Evolutionary conservation across 2,888 invertebrate species (phyloP).

Genomic region (Heteromyza rotundicornis): DNA sequence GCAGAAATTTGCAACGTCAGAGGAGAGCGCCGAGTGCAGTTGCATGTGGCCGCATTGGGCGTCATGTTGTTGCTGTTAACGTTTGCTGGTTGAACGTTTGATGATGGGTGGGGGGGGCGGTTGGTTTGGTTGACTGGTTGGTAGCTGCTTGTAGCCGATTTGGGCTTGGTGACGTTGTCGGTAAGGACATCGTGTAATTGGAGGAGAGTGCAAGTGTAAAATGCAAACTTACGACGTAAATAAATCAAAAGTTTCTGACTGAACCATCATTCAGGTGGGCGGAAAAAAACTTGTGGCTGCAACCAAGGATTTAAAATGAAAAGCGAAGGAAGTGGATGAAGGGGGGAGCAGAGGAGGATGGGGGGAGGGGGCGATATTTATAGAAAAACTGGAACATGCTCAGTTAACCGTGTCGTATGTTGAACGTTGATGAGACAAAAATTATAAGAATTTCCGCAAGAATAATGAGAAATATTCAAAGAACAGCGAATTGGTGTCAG

Average conservation of each 20-base stretch:
- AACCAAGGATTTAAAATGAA: conserved; percentile 17
- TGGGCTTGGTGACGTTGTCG: not conserved
- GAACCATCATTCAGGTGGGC: conserved; percentile 53
- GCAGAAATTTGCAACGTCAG: conserved; percentile 36
- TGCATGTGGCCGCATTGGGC: conserved; percentile 14
- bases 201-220: conserved; percentile 54
- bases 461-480: too few relatives aligned
- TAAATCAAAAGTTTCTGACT: conserved; percentile 56
- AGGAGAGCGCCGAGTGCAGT: not conserved
- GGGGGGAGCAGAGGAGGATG: too few relatives aligned
- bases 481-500: too few relatives aligned
- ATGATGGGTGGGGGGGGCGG: not conserved
- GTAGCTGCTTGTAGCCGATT: too few relatives aligned
- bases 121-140: too few relatives aligned
- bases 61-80: conserved; percentile 3
- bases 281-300: conserved; percentile 52
- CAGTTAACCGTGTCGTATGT: not conserved
- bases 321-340: too few relatives aligned
- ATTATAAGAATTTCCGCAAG: not conserved
- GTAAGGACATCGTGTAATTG: conserved; percentile 44
- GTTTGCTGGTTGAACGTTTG: not conserved
- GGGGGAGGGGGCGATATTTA: not conserved
- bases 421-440: not conserved
- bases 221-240: conserved; percentile 54
- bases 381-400: not conserved